Percentiles rank a stretch among this genome's conserved stretches.
Evolutionary conservation across 2,888 invertebrate genomes (phyloP).

Genomic region (Conistra vaccinii): DNA sequence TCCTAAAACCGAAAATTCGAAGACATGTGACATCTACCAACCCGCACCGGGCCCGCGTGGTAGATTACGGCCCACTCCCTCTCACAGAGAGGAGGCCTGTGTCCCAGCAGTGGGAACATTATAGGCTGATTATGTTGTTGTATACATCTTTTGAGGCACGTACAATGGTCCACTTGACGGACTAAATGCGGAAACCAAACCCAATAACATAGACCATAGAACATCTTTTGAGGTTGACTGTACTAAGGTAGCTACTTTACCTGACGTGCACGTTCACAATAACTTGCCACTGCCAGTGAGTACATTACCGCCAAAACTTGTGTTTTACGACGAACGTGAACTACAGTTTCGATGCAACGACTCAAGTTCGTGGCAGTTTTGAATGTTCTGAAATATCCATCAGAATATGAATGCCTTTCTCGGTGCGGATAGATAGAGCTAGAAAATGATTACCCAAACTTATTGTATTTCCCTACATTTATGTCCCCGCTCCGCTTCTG

Average conservation of each 20-base stretch:
- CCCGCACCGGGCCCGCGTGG: too few relatives aligned
- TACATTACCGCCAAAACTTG: constrained; percentile 38
- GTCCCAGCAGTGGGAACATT: too few relatives aligned
- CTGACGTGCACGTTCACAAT: background rate
- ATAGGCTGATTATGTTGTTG: too few relatives aligned
- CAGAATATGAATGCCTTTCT: background rate
- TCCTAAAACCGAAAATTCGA: too few relatives aligned
- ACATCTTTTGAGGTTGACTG: background rate
- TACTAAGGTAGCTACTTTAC: background rate
- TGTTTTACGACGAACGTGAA: constrained; percentile 20
- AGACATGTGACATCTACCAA: too few relatives aligned
- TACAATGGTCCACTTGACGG: too few relatives aligned
- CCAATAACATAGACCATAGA: too few relatives aligned
- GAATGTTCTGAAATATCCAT: constrained; percentile 18
- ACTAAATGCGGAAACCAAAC: too few relatives aligned
- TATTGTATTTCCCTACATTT: background rate
- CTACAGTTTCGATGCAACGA: constrained; percentile 15
- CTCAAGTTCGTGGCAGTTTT: constrained; percentile 7
- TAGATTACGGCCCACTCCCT: too few relatives aligned
- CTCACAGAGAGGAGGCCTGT: too few relatives aligned
- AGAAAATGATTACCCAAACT: too few relatives aligned
- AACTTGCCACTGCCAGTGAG: constrained; percentile 1
- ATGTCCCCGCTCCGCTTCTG: background rate
- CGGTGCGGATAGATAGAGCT: background rate
- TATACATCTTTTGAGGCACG: too few relatives aligned